Evolutionary conservation across 2,888 invertebrate genomes (phyloP), one percentile per base, ranked within the genome.

Genomic region (Chaitophorus viminalis): DNA sequence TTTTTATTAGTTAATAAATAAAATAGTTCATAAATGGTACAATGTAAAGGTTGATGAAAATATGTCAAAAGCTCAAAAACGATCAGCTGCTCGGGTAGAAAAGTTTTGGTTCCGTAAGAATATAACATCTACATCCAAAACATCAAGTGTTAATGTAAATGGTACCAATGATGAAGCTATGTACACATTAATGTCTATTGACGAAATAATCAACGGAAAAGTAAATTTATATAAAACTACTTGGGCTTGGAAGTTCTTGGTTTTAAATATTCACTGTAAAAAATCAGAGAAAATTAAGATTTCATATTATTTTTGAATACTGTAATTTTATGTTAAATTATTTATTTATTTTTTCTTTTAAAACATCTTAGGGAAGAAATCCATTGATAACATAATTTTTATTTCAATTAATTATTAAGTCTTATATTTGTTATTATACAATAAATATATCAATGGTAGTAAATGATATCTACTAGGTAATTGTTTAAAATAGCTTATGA

Each of bases 121-220:
- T 91, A 94, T 96, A 83, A 93, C 93, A 4, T 36, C 93, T 93
- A 36, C 92, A 92, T 86, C 91, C 91, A 14, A 92, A 90, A 91
- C 89, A 17, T 39, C 87, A 29, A 76, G 65, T 18, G 33, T 52
- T 36, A 75, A 89, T 25, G 76, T 83, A 18, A 89, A 89, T 36
- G 76, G 70, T 70, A 83, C 88, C 5, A 81, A 87, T 25, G 84
- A 88, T 29, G 88, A 87, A 39, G 79, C 86, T n/a, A 65, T 88
- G 21, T 89, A 77, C 46, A 88, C 82, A 1, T 60, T 95, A 90
- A 96, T 99, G 95, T 96, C 96, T n/a, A 94, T 99, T 90, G 94
- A 98, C 91, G 98, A 99, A 92, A 99, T 99, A 90, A 96, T 99
- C 90, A 99, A 99, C 92, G 99, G 99, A 91, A 96, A 97, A 93